Evolutionary conservation across 2,113 vertebrate species (phyloP), one percentile per base, ranked within the genome.

Genomic region (Sigmodon hispidus): DNA sequence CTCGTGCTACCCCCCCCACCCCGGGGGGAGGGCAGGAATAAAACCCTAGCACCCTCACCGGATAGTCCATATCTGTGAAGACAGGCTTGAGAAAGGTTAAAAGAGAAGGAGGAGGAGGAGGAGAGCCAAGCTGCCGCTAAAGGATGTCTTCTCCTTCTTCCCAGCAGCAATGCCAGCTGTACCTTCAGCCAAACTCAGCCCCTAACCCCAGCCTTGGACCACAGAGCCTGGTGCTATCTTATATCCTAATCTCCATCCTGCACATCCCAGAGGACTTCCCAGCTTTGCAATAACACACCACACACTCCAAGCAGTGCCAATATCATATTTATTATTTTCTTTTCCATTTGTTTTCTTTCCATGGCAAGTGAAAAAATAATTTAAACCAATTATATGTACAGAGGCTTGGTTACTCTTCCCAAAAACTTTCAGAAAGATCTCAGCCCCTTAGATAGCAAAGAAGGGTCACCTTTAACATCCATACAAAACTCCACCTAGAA

Each of bases 281-380:
- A 13, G 24, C 11, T 6, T 52, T 52, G 31, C 59, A 97, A 73
- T 36, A 95, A 95, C n/a, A 91, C 80, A 89, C 24, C 77, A 76
- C 29, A 2, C 6, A 79, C 81, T 89, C 77, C 72, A 40, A 43
- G 76, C 87, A 72, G 67, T 34, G 87, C 95, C 96, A 70, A 67
- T 80, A 75, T 76, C 93, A 92, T 31, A 7, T 69, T 95, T 48
- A 94, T 93, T 55, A 80, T 94, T 98, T 98, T 97, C 97, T 98
- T 93, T 50, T 90, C 76, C 57, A 76, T 93, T 97, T 65, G 83
- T 94, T 98, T 94, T 92, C 90, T 93, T 98, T 98, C 98, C 98
- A 98, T 96, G 97, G 97, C 96, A 98, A 98, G 97, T 98, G 98
- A 98, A 98, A 98, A 98, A 98, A 98, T 98, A 98, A 98, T 98